Base-by-base conservation (phyloP, 2,797 vertebrate species). In the Columba guinea region DNA sequence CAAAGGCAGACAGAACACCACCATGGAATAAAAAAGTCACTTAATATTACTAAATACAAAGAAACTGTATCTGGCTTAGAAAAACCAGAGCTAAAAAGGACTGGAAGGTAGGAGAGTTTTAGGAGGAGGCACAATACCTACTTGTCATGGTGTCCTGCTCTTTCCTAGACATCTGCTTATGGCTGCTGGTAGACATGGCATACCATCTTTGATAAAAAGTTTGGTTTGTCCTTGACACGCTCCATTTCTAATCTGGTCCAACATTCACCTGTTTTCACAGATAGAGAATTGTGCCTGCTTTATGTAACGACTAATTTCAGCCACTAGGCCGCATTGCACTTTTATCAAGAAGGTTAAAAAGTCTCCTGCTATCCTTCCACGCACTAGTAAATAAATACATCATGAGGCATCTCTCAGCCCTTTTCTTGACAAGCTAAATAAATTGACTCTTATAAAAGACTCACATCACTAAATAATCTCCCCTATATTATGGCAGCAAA, bases 401-500 rank as follows among this genome's bases (percentile, higher is more conserved):
- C 63, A 52, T 37, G 90, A 71, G n/a, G 18, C 35, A 77, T 28
- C 48, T 68, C 41, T 88, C 34, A 49, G 41, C 8, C 24, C n/a
- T 79, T 44, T 79, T 64, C 73, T 80, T 84, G 60, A 83, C 64
- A 84, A 70, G 24, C 18, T 59, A 64, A 87, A 74, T 73, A 92
- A 79, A 73, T 51, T 5, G 2, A 71, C 53, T 62, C 39, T 87
- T 69, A 1, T 4, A 51, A 64, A 51, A 64, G 32, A 46, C 28
- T 58, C 28, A 20, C 1, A 1, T 58, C 69, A 55, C 41, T 73
- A 79, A 79, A 73, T 62, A 87, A 84, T 81, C 11, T 51, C 22
- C 37, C 32, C 51, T 60, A 21, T 34, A 75, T 49, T 55, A 87
- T 3, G 4, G 41, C 44, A 94, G 37, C 22, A 69, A 77, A 73